Base-by-base conservation (phyloP, 2,113 vertebrate species). In the Ceyx melanurus region DNA sequence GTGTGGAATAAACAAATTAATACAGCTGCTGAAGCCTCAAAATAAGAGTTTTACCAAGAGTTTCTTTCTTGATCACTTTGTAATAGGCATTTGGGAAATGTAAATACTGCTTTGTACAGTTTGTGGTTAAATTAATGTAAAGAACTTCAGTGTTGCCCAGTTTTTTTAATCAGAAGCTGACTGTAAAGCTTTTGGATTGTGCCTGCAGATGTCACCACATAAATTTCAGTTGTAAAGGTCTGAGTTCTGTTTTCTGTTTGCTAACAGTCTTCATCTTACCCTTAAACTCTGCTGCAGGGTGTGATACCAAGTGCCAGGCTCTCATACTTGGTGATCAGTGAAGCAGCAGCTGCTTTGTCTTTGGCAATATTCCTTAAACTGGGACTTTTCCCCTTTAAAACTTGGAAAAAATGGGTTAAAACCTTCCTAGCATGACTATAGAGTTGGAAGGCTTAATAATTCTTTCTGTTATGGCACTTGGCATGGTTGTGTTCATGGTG, bases 51-150 rank as follows among this genome's bases (percentile, higher is more conserved):
- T 37, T 37, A 37, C 37, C 10, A 37, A 37, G 37, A 37, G 13
- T 33, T 53, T 73, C 16, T 64, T 73, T 75, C 51, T 67, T 82
- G 11, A 28, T 71, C 11, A 5, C 25, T 77, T 79, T 64, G 48
- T 57, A 22, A 11, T 25, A 82, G 40, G 17, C 46, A 48, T 86
- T 94, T 86, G 88, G 61, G 42, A 85, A 93, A 64, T 91, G 62
- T 87, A 61, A 79, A 92, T 88, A 51, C n/a, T 73, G 28, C 15
- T 80, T 48, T 93, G 65, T 93, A 86, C 67, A 90, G 31, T 70
- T 84, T 43, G 83, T 28, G 4, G 4, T 70, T 89, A 77, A 90
- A 29, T 89, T 56, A 90, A 64, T 82, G 8, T 9, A 51, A 80
- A 84, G 14, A 15, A 65, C n/a, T 88, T 53, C 58, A 90, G 33